Evolutionary conservation across 2,113 vertebrate genomes (phyloP).

Genomic region (Tenebrosternarchus preto): DNA sequence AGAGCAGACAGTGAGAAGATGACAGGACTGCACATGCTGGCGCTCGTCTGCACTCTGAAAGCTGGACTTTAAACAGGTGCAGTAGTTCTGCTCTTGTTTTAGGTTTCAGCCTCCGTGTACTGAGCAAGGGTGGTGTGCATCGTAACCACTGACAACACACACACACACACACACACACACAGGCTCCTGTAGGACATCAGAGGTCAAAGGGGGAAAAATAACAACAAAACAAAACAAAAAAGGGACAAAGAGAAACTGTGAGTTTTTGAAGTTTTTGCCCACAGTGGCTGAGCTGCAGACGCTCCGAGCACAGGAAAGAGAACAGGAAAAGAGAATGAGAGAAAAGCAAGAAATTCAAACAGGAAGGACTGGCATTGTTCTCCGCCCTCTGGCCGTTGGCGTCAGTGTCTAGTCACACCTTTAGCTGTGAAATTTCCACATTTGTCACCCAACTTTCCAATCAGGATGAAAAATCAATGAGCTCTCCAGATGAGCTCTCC

Average conservation of each 20-base stretch:
- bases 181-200: neutral
- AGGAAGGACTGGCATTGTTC: conserved; percentile 50
- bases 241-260: conserved; percentile 22
- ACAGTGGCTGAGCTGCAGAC: neutral
- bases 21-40: too few relatives aligned
- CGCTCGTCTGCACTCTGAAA: too few relatives aligned
- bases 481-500: conserved; percentile 40
- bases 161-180: conserved; percentile 1
- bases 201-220: conserved; percentile 25
- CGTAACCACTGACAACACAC: neutral
- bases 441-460: conserved; percentile 62
- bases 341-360: conserved; percentile 41
- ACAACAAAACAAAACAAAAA: too few relatives aligned
- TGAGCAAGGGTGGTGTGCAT: too few relatives aligned
- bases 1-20: too few relatives aligned
- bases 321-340: neutral
- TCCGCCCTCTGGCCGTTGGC: too few relatives aligned
- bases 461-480: conserved; percentile 69
- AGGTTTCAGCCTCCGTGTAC: too few relatives aligned
- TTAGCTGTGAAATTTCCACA: conserved; percentile 75
- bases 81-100: too few relatives aligned
- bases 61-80: too few relatives aligned
- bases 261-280: conserved; percentile 12
- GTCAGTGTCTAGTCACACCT: conserved; percentile 74
- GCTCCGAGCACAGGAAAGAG: neutral